Base-by-base conservation (phyloP, 2,797 vertebrate genomes). In the Chaunax sp. region DNA sequence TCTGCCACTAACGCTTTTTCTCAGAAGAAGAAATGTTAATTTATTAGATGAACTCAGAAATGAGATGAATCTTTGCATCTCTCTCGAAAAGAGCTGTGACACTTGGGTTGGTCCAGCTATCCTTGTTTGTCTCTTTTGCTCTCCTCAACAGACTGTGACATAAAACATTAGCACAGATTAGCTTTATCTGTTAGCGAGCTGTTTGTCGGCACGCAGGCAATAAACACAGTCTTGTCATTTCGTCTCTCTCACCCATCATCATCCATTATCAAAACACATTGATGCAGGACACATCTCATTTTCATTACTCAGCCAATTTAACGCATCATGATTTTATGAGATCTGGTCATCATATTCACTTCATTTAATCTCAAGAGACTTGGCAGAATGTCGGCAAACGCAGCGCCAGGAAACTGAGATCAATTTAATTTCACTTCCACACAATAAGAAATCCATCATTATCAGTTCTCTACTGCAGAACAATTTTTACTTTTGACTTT, bases 311-410 rank as follows among this genome's bases (percentile, higher is more conserved):
- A 58, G 51, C 46, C 67, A 83, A 54, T 80, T 81, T 70, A 76
- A 66, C 46, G 69, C 77, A 30, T 41, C n/a, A 1, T 82, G 69
- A 57, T 82, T 83, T 83, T 69, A 80, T 80, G 67, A 72, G 26
- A 84, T 54, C 25, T 54, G 57, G 50, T 19, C 13, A 0, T 66
- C 22, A 8, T 69, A 44, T 38, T 68, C 59, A 25, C 43, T 22
- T 62, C 56, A 57, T 68, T 64, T 25, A 62, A 56, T 44, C 64
- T 61, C 14, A 14, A 35, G 55, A 65, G 50, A 57, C 46, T 66
- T 15, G 38, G 14, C 28, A 30, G 28, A 30, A 30, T n/a, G 28
- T 30, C n/a, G n/a, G 45, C 22, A 61, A 60, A 62, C 41, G 43
- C 44, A 63, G 50, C 5, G 8, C 50, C 35, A 53, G 16, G 44